Evolutionary conservation across 2,797 vertebrate genomes (phyloP).

Genomic region (Podargus strigoides): DNA sequence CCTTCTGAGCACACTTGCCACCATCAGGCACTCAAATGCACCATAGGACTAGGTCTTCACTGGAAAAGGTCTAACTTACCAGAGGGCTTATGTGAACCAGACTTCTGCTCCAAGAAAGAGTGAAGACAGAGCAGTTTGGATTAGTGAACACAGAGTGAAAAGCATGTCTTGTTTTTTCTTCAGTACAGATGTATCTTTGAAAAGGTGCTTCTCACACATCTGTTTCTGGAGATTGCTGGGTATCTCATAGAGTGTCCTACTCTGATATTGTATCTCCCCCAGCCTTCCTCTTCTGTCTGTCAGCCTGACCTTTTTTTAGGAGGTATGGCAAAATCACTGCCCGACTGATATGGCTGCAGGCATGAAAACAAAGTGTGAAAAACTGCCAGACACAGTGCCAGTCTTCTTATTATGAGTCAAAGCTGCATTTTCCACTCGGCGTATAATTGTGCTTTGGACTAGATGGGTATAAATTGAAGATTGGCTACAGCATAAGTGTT

Average conservation of each 20-base stretch:
- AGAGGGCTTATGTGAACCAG: neutral
- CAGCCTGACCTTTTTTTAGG: neutral
- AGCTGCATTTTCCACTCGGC: conserved; percentile 12
- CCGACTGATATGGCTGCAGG: neutral
- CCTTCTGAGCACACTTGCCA: neutral
- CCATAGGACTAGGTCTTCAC: neutral
- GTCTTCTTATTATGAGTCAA: conserved; percentile 55
- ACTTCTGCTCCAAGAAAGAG: neutral
- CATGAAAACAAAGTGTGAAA: conserved; percentile 22
- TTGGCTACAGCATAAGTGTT: conserved; percentile 49
- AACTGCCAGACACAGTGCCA: conserved; percentile 36
- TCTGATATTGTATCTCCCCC: neutral
- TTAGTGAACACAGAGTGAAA: neutral
- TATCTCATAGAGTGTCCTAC: neutral
- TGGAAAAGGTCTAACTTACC: neutral
- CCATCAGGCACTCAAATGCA: neutral
- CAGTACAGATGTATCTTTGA: neutral
- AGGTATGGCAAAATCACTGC: conserved; percentile 1
- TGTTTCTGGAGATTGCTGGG: neutral
- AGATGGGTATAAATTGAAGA: conserved; percentile 52
- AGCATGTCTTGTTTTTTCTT: neutral
- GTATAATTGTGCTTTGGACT: conserved; percentile 45
- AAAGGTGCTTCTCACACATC: neutral
- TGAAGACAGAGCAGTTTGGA: neutral
- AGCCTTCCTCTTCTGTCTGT: neutral